Conservation (phyloP, 1,140 invertebrate genomes). For the Drepana arcuata region DNA sequence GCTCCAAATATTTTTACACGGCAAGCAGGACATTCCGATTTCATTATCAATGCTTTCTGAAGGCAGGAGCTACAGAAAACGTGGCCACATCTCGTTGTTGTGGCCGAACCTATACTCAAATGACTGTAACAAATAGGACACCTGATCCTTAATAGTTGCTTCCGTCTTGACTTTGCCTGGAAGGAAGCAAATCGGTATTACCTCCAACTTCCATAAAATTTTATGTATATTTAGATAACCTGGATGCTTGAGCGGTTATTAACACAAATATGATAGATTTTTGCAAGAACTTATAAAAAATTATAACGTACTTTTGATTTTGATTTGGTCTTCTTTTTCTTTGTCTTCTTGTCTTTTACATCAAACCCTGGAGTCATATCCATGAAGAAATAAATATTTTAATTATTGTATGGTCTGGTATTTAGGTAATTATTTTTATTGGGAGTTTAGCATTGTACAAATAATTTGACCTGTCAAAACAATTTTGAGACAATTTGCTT, state of each 20-base stretch:
- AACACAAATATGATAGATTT: no score
- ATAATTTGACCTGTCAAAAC: slow-evolving; percentile 13
- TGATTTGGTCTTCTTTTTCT: slow-evolving; percentile 10
- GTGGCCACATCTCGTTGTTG: slow-evolving; percentile 26
- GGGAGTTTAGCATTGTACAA: slow-evolving; percentile 12
- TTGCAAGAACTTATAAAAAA: no score
- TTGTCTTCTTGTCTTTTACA: slow-evolving; percentile 14
- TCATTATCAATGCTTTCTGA: slow-evolving; percentile 12
- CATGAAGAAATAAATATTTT: background rate
- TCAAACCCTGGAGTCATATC: slow-evolving; percentile 12
- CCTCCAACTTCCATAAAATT: no score
- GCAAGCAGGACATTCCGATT: slow-evolving; percentile 20
- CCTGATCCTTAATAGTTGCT: slow-evolving; percentile 13
- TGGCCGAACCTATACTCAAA: slow-evolving; percentile 11
- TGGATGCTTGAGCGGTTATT: no score
- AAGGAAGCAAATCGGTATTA: no score
- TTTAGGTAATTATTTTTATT: slow-evolving; percentile 5
- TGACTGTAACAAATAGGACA: slow-evolving; percentile 30
- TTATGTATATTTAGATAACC: no score
- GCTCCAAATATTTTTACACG: slow-evolving; percentile 12
- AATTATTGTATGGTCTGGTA: slow-evolving; percentile 1
- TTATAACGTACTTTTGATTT: no score
- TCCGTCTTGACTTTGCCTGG: slow-evolving; percentile 17
- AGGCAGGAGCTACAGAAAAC: slow-evolving; percentile 27
- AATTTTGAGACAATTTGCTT: slow-evolving; percentile 10